Percentiles rank a stretch among this genome's conserved stretches.
phyloP scores from a whole-genome alignment of 2,797 vertebrate species.

The Scolopax rusticola region DNA sequence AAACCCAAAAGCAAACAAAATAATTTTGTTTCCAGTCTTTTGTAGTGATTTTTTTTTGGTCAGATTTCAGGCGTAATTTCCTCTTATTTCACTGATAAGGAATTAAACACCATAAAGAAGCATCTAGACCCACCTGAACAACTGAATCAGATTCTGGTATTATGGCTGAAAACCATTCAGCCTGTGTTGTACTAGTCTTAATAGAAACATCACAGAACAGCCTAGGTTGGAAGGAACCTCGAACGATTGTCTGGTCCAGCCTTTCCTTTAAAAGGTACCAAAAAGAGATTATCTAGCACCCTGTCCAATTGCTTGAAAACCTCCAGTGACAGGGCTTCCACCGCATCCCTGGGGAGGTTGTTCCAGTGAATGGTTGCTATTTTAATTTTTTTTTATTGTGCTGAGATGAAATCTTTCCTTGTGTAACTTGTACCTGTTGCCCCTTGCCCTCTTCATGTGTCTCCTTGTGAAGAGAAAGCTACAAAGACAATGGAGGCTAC shows the following conservation, averaged over 20 bases:
- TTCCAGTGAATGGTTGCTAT: neutral
- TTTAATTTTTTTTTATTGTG: neutral
- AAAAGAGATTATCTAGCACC: neutral
- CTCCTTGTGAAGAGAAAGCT: neutral
- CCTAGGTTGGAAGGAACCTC: neutral
- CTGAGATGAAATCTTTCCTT: neutral
- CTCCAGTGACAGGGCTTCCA: accelerated
- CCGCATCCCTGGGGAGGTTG: neutral
- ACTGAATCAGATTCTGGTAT: neutral
- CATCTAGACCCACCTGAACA: neutral
- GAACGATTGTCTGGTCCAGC: neutral
- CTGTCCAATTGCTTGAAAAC: neutral
- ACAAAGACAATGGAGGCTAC: neutral
- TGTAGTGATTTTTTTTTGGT: neutral
- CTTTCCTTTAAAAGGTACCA: neutral
- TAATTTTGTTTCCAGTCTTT: neutral
- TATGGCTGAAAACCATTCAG: neutral
- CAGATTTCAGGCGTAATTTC: neutral
- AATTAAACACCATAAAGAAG: neutral
- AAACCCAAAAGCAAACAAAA: neutral
- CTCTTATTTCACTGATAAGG: neutral
- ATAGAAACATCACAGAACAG: neutral
- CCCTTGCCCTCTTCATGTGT: accelerated
- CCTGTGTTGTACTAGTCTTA: neutral
- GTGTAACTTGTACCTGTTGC: neutral